Conservation (phyloP, 30 jellyfish, hydroid and myxozoan species). For the Turritopsis dohrnii region DNA sequence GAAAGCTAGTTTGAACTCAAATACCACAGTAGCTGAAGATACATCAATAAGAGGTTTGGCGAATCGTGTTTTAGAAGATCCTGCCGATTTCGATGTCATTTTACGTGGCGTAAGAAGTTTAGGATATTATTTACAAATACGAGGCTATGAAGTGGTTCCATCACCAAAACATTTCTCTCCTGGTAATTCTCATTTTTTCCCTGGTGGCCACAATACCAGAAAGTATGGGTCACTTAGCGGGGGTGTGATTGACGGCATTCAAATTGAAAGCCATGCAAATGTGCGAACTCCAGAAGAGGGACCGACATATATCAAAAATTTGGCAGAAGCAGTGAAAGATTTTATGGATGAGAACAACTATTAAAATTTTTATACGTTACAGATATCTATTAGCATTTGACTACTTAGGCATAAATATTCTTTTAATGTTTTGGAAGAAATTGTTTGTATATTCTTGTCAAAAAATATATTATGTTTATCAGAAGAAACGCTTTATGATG, state of each 20-base stretch:
- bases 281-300: neutral
- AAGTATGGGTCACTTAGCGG: neutral
- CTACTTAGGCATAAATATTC: no score
- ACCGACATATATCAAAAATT: neutral
- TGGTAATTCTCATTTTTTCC: neutral
- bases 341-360: constrained; percentile 9
- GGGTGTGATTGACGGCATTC: constrained; percentile 19
- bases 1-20: neutral
- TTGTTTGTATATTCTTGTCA: no score
- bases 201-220: constrained; percentile 7
- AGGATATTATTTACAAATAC: constrained; percentile 6
- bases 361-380: no score
- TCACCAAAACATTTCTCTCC: neutral
- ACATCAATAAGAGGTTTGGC: neutral
- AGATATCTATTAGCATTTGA: no score
- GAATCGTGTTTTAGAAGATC: neutral
- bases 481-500: no score
- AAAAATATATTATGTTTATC: no score
- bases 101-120: constrained; percentile 5
- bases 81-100: neutral
- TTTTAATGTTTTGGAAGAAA: no score
- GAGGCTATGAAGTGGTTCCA: constrained; percentile 2
- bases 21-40: neutral
- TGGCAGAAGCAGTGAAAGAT: constrained; percentile 10
- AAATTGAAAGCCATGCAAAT: constrained; percentile 1